phyloP scores from a whole-genome alignment of 2,797 vertebrate genomes.

The Malurus splendens region DNA sequence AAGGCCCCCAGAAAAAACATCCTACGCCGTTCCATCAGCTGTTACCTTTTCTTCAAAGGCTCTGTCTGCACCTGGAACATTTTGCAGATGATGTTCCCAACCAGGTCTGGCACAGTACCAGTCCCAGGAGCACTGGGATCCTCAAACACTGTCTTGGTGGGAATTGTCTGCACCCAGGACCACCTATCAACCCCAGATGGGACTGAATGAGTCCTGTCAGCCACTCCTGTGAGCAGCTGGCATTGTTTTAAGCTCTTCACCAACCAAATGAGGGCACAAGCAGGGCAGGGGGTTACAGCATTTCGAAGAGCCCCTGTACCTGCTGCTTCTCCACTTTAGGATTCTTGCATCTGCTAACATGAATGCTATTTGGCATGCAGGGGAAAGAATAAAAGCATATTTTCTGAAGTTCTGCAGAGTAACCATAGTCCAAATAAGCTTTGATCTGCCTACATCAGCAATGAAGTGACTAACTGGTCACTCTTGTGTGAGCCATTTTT shows the following conservation, averaged over 20 bases:
- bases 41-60: not conserved
- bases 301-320: not conserved
- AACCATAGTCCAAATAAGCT: not conserved
- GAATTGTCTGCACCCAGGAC: not conserved
- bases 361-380: not conserved
- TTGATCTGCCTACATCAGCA: not conserved
- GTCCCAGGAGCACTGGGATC: not conserved
- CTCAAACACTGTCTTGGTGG: accelerated
- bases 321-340: not conserved
- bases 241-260: not conserved
- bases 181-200: not conserved
- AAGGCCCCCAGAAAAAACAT: not conserved
- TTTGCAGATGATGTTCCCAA: accelerated
- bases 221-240: not conserved
- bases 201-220: not conserved
- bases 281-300: not conserved
- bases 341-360: not conserved
- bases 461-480: not conserved
- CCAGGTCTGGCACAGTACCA: not conserved
- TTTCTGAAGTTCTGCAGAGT: not conserved
- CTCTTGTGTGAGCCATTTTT: not conserved
- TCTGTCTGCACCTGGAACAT: accelerated
- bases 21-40: not conserved
- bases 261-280: not conserved
- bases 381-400: not conserved